phyloP scores from a whole-genome alignment of 1,140 invertebrate species.

The Phenacoccus solenopsis region DNA sequence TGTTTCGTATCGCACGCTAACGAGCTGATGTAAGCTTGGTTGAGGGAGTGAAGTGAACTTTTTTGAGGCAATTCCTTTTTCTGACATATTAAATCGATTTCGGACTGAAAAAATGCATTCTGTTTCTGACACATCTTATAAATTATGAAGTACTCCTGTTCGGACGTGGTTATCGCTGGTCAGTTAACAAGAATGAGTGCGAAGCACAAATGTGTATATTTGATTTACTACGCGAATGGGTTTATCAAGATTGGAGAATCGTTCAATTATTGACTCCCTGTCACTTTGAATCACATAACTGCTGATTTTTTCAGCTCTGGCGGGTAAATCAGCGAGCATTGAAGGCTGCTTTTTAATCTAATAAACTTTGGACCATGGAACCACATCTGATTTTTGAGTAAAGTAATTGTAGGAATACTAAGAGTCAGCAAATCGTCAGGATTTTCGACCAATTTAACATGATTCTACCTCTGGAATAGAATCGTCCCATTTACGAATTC shows the following conservation, averaged over 20 bases:
- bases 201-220: background rate
- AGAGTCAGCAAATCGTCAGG: slow-evolving; percentile 32
- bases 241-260: background rate
- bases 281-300: background rate
- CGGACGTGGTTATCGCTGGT: too few species aligned
- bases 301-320: background rate
- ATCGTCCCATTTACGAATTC: slow-evolving; percentile 28
- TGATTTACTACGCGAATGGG: background rate
- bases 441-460: slow-evolving; percentile 28
- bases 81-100: background rate
- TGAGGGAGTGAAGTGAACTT: slow-evolving; percentile 6
- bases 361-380: slow-evolving; percentile 30
- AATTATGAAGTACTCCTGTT: too few species aligned
- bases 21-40: slow-evolving; percentile 29
- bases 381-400: slow-evolving; percentile 29
- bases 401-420: slow-evolving; percentile 24
- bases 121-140: too few species aligned
- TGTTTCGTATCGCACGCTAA: slow-evolving; percentile 29
- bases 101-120: background rate
- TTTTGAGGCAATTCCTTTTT: too few species aligned
- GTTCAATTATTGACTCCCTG: background rate
- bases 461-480: slow-evolving; percentile 15
- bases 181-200: too few species aligned
- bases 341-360: accelerated
- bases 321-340: background rate